Evolutionary conservation across 2,113 vertebrate species (phyloP).

Genomic region (Crotophaga sulcirostris): DNA sequence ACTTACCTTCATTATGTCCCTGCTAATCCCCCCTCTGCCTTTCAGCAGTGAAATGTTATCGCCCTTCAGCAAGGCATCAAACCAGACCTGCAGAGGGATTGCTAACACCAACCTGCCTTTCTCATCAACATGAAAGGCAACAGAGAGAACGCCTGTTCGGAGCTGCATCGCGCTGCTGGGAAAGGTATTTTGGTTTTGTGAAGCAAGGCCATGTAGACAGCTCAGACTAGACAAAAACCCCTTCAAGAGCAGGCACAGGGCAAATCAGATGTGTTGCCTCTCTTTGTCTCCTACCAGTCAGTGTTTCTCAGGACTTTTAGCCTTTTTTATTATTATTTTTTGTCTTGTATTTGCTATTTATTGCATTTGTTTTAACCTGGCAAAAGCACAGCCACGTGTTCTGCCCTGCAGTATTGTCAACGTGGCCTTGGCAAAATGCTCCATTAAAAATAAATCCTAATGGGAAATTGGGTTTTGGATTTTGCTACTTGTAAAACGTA

Average conservation of each 20-base stretch:
- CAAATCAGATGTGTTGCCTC: neutral
- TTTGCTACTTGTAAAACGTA: neutral
- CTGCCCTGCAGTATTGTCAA: neutral
- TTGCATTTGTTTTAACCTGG: neutral
- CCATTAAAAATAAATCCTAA: accelerated
- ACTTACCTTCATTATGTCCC: neutral
- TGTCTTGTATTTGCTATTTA: neutral
- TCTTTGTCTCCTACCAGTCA: neutral
- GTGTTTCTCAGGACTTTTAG: neutral
- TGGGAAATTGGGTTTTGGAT: accelerated
- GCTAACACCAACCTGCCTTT: neutral
- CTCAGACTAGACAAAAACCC: neutral
- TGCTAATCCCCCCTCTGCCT: neutral
- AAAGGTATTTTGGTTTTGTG: neutral
- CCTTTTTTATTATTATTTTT: neutral
- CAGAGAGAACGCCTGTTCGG: neutral
- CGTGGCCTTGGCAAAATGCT: neutral
- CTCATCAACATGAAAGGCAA: neutral
- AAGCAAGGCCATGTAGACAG: neutral
- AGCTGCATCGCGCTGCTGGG: neutral
- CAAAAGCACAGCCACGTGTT: accelerated
- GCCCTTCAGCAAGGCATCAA: neutral
- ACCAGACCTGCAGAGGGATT: neutral
- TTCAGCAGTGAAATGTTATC: constrained; percentile 4
- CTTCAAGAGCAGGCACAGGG: neutral